Conservation (phyloP, 2,888 invertebrate species). For the Lissonota sp. region DNA sequence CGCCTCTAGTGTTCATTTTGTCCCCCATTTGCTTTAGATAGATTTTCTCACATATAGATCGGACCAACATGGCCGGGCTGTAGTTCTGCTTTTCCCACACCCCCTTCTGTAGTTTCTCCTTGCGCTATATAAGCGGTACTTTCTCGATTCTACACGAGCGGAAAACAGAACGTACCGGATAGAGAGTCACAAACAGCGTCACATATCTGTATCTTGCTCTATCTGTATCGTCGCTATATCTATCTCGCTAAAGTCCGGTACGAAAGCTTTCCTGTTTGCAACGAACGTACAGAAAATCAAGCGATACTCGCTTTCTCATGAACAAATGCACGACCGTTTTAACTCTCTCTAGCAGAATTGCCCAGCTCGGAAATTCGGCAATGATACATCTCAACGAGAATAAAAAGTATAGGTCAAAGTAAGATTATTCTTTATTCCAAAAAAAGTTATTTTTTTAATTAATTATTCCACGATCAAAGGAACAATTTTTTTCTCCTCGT, state of each 20-base stretch:
- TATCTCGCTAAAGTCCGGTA: conserved; percentile 9
- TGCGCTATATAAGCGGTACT: conserved; percentile 18
- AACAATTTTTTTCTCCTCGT: not conserved
- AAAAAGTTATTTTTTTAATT: not conserved
- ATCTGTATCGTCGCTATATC: not conserved
- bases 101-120: conserved; percentile 50
- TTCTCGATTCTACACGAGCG: conserved; percentile 46
- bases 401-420: not conserved
- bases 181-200: conserved; percentile 37
- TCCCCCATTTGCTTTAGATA: no score
- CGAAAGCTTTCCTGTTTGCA: conserved; percentile 27
- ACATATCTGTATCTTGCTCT: no score
- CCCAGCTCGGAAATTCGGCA: conserved; percentile 15
- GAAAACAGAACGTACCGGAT: conserved; percentile 40
- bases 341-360: conserved; percentile 45
- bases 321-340: conserved; percentile 41
- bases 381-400: not conserved
- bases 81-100: conserved; percentile 51
- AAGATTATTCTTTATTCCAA: not conserved
- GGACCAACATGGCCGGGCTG: no score
- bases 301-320: conserved; percentile 45
- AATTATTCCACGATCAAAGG: conserved; percentile 21
- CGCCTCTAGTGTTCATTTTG: no score
- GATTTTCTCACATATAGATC: no score
- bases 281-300: conserved; percentile 28